Conservation (phyloP, 2,888 invertebrate species). For the Lasioglossum zephyrum region DNA sequence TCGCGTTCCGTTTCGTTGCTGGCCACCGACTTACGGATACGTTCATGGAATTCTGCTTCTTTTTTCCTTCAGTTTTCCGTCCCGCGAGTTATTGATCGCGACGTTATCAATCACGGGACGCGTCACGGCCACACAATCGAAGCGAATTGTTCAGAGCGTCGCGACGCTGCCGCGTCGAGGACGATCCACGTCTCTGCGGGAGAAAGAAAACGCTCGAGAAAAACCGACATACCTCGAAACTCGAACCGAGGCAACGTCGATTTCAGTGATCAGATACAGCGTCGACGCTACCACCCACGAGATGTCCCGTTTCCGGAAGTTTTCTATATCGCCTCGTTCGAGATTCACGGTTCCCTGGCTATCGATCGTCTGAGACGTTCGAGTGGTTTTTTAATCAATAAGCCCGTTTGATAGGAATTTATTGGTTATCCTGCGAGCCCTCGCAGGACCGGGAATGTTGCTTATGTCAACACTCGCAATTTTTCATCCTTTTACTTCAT, state of each 20-base stretch:
- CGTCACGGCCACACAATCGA: neutral
- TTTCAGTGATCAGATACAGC: conserved; percentile 25
- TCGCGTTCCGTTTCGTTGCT: neutral
- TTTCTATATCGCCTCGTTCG: conserved; percentile 28
- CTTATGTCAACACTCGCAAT: too few species aligned
- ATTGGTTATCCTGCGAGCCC: neutral
- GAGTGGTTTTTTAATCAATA: neutral
- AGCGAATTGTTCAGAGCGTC: too few species aligned
- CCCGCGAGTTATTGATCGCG: conserved; percentile 25
- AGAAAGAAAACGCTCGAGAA: conserved; percentile 2
- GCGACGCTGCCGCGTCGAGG: neutral
- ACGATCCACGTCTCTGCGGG: conserved; percentile 14
- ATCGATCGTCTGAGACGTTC: neutral
- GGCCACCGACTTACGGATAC: conserved; percentile 13
- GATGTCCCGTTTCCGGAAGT: conserved; percentile 11
- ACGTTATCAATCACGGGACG: conserved; percentile 37
- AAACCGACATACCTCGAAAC: neutral
- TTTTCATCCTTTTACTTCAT: too few species aligned
- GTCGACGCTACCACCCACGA: neutral
- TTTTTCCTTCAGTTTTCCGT: neutral
- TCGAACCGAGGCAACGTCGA: neutral
- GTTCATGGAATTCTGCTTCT: conserved; percentile 25
- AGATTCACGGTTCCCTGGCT: neutral
- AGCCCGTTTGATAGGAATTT: neutral
- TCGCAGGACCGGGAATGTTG: neutral